Percentiles rank a stretch among this genome's conserved stretches.
Evolutionary conservation across 2,797 vertebrate species (phyloP).

Genomic region (Threskiornis aethiopicus): DNA sequence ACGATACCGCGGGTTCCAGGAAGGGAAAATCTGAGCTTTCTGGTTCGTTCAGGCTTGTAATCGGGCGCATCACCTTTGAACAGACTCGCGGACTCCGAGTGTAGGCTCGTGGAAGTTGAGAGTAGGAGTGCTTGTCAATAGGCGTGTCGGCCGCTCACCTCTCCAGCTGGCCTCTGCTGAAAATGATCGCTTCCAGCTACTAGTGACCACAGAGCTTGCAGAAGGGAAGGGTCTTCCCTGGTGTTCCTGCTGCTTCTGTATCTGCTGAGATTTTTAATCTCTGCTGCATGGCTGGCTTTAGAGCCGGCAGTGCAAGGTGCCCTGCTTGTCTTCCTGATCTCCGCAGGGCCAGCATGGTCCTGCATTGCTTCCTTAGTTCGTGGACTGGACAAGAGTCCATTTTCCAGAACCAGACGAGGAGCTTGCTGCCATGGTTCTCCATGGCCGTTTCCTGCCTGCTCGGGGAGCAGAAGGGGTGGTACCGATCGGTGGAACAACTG

Average conservation of each 20-base stretch:
- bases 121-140: not conserved
- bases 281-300: not conserved
- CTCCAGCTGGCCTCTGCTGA: not conserved
- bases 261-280: not conserved
- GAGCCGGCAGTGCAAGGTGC: not conserved
- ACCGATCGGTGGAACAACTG: fast-evolving
- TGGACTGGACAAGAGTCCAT: not conserved
- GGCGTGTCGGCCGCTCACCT: not conserved
- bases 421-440: not conserved
- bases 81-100: not conserved
- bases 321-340: not conserved
- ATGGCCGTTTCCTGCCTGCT: not conserved
- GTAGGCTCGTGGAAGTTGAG: not conserved
- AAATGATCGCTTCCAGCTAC: fast-evolving
- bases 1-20: fast-evolving
- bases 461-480: not conserved
- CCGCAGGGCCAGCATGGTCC: not conserved
- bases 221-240: not conserved
- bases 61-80: not conserved
- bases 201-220: not conserved
- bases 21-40: not conserved
- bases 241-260: not conserved
- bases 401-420: not conserved
- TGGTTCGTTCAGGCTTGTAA: not conserved
- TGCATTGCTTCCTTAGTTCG: not conserved